Conservation (phyloP, 2,888 invertebrate species). For the Lasioglossum marginatum region DNA sequence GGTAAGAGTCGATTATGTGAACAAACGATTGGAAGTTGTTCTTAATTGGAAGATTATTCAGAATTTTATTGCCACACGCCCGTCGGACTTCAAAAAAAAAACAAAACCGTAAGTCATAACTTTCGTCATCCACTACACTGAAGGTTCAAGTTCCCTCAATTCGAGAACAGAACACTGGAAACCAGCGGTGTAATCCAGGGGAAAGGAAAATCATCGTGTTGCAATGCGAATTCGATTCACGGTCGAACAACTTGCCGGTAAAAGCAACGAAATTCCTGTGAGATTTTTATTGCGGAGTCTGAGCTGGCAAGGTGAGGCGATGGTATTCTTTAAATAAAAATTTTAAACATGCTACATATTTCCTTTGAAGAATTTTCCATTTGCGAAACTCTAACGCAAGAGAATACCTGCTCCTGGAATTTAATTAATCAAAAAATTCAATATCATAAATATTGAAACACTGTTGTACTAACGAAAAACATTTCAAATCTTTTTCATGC, state of each 20-base stretch:
- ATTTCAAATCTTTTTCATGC: no score
- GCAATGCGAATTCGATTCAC: slow-evolving; percentile 50
- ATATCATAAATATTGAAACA: neutral
- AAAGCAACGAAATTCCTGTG: slow-evolving; percentile 39
- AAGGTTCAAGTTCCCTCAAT: slow-evolving; percentile 15
- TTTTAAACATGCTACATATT: neutral
- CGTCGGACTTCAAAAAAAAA: neutral
- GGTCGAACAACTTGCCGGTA: slow-evolving; percentile 38
- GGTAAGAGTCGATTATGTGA: slow-evolving; percentile 22
- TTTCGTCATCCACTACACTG: neutral
- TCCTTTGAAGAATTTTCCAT: neutral
- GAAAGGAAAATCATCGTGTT: slow-evolving; percentile 49
- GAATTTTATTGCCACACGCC: slow-evolving; percentile 31
- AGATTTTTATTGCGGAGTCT: slow-evolving; percentile 34
- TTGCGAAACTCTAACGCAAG: neutral
- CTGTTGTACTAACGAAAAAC: neutral
- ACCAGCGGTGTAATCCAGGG: slow-evolving; percentile 34
- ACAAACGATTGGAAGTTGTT: slow-evolving; percentile 13
- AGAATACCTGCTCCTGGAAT: neutral
- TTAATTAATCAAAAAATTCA: neutral
- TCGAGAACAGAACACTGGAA: slow-evolving; percentile 16
- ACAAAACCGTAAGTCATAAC: neutral
- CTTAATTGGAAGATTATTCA: slow-evolving; percentile 32
- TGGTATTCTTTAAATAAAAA: slow-evolving; percentile 22
- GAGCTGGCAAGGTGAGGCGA: slow-evolving; percentile 6